Conservation (phyloP, 2,888 invertebrate genomes). For the Arge pagana region DNA sequence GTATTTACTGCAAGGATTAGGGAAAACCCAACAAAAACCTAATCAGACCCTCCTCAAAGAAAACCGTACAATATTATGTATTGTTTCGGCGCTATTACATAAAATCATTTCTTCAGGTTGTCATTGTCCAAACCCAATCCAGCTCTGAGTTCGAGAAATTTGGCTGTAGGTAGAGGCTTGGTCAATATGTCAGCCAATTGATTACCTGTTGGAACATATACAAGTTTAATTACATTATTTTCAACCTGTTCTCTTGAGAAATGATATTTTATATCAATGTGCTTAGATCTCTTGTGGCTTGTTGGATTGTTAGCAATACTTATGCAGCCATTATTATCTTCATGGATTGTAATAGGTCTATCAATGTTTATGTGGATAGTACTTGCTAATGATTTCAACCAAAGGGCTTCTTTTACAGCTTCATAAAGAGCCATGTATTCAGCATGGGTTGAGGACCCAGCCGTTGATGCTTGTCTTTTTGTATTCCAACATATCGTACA, state of each 20-base stretch:
- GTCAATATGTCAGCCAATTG: conserved; percentile 61
- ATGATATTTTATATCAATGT: conserved; percentile 45
- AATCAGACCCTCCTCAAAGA: no score
- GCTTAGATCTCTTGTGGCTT: conserved; percentile 40
- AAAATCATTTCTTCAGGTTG: no score
- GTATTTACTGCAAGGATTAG: no score
- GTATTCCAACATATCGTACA: conserved; percentile 35
- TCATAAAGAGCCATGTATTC: conserved; percentile 38
- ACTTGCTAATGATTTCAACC: conserved; percentile 39
- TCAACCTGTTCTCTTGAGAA: conserved; percentile 33
- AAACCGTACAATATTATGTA: no score
- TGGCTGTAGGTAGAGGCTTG: conserved; percentile 24
- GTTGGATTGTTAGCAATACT: conserved; percentile 41
- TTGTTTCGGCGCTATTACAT: no score
- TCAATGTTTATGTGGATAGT: conserved; percentile 35
- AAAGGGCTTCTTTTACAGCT: conserved; percentile 42
- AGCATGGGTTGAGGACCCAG: conserved; percentile 29
- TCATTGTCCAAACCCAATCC: conserved; percentile 12
- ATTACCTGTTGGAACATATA: conserved; percentile 62
- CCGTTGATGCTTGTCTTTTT: conserved; percentile 34
- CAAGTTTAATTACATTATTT: conserved; percentile 59
- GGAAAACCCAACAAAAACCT: no score
- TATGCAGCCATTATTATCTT: conserved; percentile 48
- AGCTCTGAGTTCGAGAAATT: conserved; percentile 13
- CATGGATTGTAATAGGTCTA: conserved; percentile 35